Evolutionary conservation across 2,888 invertebrate genomes (phyloP).

Genomic region (Erannis defoliaria): DNA sequence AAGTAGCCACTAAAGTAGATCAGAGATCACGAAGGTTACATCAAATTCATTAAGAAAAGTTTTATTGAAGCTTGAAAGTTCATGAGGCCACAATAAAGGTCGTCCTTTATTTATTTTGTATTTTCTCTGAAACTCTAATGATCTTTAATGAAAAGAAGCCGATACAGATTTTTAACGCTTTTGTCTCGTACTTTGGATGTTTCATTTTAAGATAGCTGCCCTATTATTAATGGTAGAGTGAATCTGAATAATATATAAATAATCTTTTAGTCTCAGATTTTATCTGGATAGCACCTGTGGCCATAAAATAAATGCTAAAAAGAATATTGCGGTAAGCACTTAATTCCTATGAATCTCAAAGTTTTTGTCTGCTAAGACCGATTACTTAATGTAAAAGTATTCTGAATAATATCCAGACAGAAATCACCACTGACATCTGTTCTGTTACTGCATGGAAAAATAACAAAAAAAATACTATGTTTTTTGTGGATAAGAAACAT

Average conservation of each 20-base stretch:
- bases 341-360: too few species aligned
- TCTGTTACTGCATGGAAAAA: too few species aligned
- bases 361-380: too few species aligned
- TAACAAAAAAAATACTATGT: too few species aligned
- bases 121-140: constrained; percentile 80
- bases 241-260: constrained; percentile 54
- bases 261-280: constrained; percentile 50
- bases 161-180: constrained; percentile 55
- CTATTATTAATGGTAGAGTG: constrained; percentile 66
- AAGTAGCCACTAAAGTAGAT: background rate
- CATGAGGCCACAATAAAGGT: constrained; percentile 62
- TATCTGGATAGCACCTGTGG: constrained; percentile 46
- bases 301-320: too few species aligned
- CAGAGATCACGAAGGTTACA: constrained; percentile 34
- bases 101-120: constrained; percentile 70
- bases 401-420: too few species aligned
- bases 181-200: constrained; percentile 52
- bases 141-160: constrained; percentile 80
- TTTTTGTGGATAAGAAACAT: too few species aligned
- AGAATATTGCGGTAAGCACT: too few species aligned
- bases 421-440: too few species aligned
- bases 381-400: too few species aligned
- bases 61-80: constrained; percentile 40
- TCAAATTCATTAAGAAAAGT: constrained; percentile 46
- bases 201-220: constrained; percentile 64